Base-by-base conservation (phyloP, 2,113 vertebrate species). In the Chloropsis cyanopogon region DNA sequence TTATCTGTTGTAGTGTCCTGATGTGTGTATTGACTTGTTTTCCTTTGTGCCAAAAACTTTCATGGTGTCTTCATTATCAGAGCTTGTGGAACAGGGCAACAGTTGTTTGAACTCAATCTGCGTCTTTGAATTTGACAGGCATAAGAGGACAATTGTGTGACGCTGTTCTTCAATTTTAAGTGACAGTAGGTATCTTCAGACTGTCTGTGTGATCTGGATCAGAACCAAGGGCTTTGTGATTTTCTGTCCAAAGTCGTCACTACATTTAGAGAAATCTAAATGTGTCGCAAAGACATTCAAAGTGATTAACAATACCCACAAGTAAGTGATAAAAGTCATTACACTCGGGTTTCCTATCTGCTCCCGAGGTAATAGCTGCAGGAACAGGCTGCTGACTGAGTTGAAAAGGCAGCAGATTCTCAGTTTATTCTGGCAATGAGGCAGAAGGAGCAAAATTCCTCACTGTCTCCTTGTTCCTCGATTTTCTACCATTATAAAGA, bases 11-110 rank as follows among this genome's bases (percentile, higher is more conserved):
- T 61, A 49, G 46, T 72, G 82, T 84, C 84, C 92, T 88, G 88
- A 86, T 80, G 93, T 50, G 90, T 95, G 50, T 94, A 94, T 96
- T 92, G 95, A 95, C 84, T 96, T 96, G 82, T 91, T 96, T 96
- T 79, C 72, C 65, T 94, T 91, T 92, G 89, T 94, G 79, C 81
- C 84, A 88, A 75, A 70, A 89, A 61, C 47, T 90, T 92, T 39
- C 53, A 49, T 26, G 41, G 24, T 66, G 53, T 84, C 76, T 94
- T 92, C 82, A 78, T 94, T 88, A 82, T 83, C 83, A 71, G 33
- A 5, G 0, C 33, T 81, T 52, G 44, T 16, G 47, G 82, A 78
- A 79, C 33, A 87, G 73, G 44, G 61, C 66, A 76, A 65, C 54
- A 39, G 37, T 83, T 60, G 33, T 69, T 90, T 92, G 84, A 90